phyloP scores from a whole-genome alignment of 2,888 invertebrate species.

The Pseudolycoriella hygida region DNA sequence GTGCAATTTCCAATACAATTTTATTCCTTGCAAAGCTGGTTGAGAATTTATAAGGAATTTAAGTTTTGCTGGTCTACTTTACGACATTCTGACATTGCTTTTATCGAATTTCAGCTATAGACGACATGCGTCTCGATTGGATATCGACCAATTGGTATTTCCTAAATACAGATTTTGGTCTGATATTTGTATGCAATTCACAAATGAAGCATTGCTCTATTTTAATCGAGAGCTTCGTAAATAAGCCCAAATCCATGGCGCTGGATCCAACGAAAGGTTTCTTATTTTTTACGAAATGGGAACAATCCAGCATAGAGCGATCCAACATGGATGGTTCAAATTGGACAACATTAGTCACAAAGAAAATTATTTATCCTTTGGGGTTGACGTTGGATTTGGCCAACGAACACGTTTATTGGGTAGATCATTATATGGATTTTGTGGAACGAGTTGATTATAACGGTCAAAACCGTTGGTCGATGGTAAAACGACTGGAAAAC shows the following conservation, averaged over 20 bases:
- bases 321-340: slow-evolving; percentile 46
- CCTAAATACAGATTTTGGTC: slow-evolving; percentile 46
- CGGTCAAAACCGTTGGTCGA: slow-evolving; percentile 39
- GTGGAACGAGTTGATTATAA: slow-evolving; percentile 64
- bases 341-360: slow-evolving; percentile 38
- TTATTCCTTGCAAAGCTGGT: too few relatives aligned
- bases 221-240: slow-evolving; percentile 44
- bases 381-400: slow-evolving; percentile 56
- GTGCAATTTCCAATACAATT: too few relatives aligned
- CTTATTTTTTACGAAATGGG: slow-evolving; percentile 67
- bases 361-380: slow-evolving; percentile 59
- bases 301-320: slow-evolving; percentile 40
- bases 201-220: slow-evolving; percentile 46
- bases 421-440: slow-evolving; percentile 61
- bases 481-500: slow-evolving; percentile 23
- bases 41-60: too few relatives aligned
- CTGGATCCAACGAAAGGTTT: slow-evolving; percentile 60
- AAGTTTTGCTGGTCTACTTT: too few relatives aligned
- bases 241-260: slow-evolving; percentile 50
- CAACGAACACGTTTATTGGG: slow-evolving; percentile 56
- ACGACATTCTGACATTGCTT: too few relatives aligned
- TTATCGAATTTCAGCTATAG: slow-evolving; percentile 50
- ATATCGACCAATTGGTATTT: slow-evolving; percentile 75
- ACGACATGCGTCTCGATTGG: slow-evolving; percentile 69
- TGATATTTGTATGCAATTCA: slow-evolving; percentile 51